phyloP scores from a whole-genome alignment of 2,888 invertebrate species.

The Apodemia hepburni region DNA sequence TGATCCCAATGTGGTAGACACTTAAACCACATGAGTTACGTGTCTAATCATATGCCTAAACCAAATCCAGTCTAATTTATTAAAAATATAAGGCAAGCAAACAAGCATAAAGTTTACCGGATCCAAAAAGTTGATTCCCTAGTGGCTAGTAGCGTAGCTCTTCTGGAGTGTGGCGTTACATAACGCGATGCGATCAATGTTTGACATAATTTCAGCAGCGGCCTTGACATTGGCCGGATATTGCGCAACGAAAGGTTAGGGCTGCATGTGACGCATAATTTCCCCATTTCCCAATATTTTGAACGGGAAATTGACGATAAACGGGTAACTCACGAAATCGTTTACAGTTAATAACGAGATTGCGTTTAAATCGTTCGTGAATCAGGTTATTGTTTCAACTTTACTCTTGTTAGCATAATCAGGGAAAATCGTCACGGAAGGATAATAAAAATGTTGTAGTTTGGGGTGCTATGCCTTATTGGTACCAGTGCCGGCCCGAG shows the following conservation, averaged over 20 bases:
- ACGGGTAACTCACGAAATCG: background rate
- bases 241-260: conserved; percentile 4
- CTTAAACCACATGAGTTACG: too few species aligned
- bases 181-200: conserved; percentile 9
- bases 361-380: background rate
- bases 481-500: too few species aligned
- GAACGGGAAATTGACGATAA: conserved; percentile 17
- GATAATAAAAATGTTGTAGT: background rate
- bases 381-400: background rate
- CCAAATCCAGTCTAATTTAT: too few species aligned
- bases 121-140: background rate
- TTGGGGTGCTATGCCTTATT: too few species aligned
- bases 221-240: conserved; percentile 38
- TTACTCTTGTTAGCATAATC: background rate
- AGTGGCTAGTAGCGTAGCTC: too few species aligned
- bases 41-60: too few species aligned
- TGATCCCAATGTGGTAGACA: too few species aligned
- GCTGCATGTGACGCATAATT: conserved; percentile 8
- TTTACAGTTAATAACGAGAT: background rate
- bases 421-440: background rate
- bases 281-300: conserved; percentile 2
- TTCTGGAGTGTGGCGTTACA: background rate
- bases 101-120: too few species aligned
- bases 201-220: conserved; percentile 19
- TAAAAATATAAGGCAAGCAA: too few species aligned